Evolutionary conservation across 1,140 invertebrate genomes (phyloP), one percentile per base, ranked within the genome.

Genomic region (Chelonus insularis): DNA sequence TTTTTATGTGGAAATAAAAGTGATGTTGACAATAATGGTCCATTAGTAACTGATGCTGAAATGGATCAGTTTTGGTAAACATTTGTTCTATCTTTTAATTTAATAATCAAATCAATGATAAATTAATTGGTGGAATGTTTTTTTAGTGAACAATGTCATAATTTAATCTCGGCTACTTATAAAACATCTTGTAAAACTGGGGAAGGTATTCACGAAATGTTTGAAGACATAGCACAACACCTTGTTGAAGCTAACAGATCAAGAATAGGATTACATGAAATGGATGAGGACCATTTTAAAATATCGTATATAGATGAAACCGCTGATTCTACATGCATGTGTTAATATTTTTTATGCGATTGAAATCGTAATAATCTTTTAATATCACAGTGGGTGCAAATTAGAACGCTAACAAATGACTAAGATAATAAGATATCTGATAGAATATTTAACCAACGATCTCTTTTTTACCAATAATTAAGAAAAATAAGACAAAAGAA

Each of bases 131-230:
- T n/a, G n/a, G n/a, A n/a, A 59, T 29, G 16, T 69, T 21, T 67
- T 85, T 86, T 60, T 75, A 91, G 90, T 79, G 92, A 95, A 78
- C 93, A 96, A 76, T 96, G 94, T 76, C 93, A 95, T 71, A 94
- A 93, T 73, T 82, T 95, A 43, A 91, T 97, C 62, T 93, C 89
- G 72, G 90, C 88, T 52, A 91, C 90, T 21, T 97, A 94, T 74
- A 93, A 92, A 76, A 94, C 93, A 12, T 96, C 93, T 16, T 96
- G 94, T 72, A 96, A 94, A 82, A 92, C 88, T 58, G 91, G 92
- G 2, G 87, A 88, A 73, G 93, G 94, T 1, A 84, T 96, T 6
- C 88, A 93, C 63, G 92, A 95, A 77, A 96, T 96, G 94, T 96
- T 96, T 76, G 82, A 85, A 54, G 91, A 95, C 66, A 94, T 96